Base-by-base conservation (phyloP, 30 jellyfish, hydroid and myxozoan genomes). In the Mastigias papua region DNA sequence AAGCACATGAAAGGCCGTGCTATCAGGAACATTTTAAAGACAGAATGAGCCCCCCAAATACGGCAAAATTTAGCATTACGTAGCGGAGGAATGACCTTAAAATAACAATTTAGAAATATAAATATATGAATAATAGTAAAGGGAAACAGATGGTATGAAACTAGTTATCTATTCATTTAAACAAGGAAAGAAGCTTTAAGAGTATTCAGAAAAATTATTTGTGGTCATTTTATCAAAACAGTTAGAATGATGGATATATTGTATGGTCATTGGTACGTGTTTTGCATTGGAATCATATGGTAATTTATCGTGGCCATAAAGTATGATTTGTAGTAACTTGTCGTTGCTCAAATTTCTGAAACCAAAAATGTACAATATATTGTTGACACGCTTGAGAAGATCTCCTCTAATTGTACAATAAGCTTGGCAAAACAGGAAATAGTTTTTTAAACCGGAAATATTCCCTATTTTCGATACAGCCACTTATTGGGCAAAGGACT, bases 361-460 rank as follows among this genome's bases (percentile, higher is more conserved):
- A 31, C 84, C 84, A 31, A 30, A 58, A 31, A 31, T 72, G 65
- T 21, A 73, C 35, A 33, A 34, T 73, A 73, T 73, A 1, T 4
- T 58, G 34, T 73, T 73, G 3, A 31, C 32, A 73, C 84, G 11
- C 31, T 13, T 73, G 70, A 73, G 84, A 73, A 33, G 70, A 26
- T 73, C 84, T 21, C 84, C 21, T 73, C 84, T 73, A 35, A 21
- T 73, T 73, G 71, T 32, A 0, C 23, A 0, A 73, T 73, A 73
- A 17, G 84, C 34, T 0, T 73, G 70, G 84, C 84, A 73, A 4
- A 73, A 71, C 84, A 33, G 6, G 69, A 73, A 32, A 73, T 73
- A 73, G 69, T 26, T 66, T n/a, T n/a, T n/a, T n/a, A n/a, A n/a
- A n/a, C n/a, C n/a, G n/a, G n/a, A n/a, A n/a, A n/a, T n/a, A n/a